Conservation (phyloP, 2,888 invertebrate species). For the Nephrotoma flavescens region DNA sequence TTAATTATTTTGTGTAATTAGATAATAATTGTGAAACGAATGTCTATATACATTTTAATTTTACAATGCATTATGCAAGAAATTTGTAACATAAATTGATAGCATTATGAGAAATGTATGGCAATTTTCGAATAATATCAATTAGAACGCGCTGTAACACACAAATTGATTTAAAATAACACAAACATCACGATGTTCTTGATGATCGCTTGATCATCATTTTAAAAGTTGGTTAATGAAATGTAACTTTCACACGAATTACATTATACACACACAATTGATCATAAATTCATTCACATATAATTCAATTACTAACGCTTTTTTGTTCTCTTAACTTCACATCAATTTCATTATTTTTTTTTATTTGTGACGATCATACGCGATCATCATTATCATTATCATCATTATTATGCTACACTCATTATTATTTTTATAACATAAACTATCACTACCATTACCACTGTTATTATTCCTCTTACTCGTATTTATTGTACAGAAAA, state of each 20-base stretch:
- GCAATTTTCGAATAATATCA: too few relatives aligned
- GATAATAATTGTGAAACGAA: too few relatives aligned
- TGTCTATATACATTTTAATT: too few relatives aligned
- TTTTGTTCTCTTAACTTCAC: not conserved
- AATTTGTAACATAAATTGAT: too few relatives aligned
- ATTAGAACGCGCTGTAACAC: too few relatives aligned
- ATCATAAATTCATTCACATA: not conserved
- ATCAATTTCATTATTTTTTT: not conserved
- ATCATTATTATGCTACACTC: not conserved
- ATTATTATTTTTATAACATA: not conserved
- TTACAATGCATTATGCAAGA: too few relatives aligned
- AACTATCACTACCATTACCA: not conserved
- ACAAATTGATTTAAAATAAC: too few relatives aligned
- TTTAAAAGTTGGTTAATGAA: not conserved
- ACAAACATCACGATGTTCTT: too few relatives aligned
- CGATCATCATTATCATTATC: not conserved
- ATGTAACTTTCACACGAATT: not conserved
- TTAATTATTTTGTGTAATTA: too few relatives aligned
- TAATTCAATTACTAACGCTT: not conserved
- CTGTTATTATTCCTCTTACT: not conserved
- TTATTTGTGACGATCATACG: not conserved
- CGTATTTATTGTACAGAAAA: not conserved
- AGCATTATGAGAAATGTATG: too few relatives aligned
- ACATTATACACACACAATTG: not conserved
- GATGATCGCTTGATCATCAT: not conserved